Percentiles rank a stretch among this genome's conserved stretches.
Evolutionary conservation across 30 jellyfish, hydroid and myxozoan species (phyloP).

Genomic region (Sanderia malayensis): DNA sequence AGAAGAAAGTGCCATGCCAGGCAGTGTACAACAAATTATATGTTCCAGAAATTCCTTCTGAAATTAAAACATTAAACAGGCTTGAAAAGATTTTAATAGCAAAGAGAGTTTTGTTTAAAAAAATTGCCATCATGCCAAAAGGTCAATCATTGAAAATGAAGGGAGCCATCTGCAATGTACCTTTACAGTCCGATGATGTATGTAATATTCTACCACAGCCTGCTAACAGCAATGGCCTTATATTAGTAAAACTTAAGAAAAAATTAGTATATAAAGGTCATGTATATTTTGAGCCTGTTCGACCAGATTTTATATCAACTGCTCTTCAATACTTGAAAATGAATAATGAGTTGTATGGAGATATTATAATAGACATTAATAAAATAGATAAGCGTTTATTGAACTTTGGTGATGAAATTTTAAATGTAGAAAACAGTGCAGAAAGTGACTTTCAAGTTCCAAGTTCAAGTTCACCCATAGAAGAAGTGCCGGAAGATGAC

Average conservation of each 20-base stretch:
- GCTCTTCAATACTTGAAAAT: too few relatives aligned
- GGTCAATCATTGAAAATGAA: conserved; percentile 38
- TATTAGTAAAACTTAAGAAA: conserved; percentile 12
- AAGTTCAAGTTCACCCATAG: too few relatives aligned
- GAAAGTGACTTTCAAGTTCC: too few relatives aligned
- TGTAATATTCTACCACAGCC: conserved; percentile 23
- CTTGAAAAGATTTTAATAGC: conserved; percentile 10
- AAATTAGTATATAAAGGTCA: conserved; percentile 15
- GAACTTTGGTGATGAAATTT: too few relatives aligned
- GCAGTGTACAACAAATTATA: conserved; percentile 6
- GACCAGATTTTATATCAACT: too few relatives aligned
- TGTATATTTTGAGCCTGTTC: conserved; percentile 23
- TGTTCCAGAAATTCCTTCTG: not conserved
- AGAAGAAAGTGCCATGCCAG: conserved; percentile 20
- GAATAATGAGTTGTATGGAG: not conserved
- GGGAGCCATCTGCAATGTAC: conserved; percentile 25
- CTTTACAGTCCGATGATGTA: conserved; percentile 4
- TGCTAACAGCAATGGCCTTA: not conserved
- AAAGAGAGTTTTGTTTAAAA: conserved; percentile 10
- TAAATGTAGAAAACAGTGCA: too few relatives aligned
- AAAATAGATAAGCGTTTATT: not conserved
- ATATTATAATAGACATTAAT: not conserved
- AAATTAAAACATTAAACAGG: not conserved
- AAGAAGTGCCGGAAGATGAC: too few relatives aligned
- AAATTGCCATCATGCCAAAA: conserved; percentile 35